These are phyloP conservation scores for Diachrysia chrysitis DNA, from an alignment of 2,888 invertebrate genomes.

Conservation along the genomic window DNA sequence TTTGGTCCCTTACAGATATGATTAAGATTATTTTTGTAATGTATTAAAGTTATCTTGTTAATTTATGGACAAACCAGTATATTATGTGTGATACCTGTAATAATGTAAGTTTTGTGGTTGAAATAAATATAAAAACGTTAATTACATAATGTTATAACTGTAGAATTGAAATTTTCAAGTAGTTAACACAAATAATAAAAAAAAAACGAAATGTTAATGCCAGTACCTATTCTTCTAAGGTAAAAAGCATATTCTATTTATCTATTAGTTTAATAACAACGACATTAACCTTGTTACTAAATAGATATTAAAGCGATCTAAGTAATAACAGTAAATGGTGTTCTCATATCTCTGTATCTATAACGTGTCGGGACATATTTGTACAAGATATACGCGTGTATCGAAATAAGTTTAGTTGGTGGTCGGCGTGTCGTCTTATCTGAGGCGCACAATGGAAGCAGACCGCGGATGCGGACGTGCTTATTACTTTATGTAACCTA, in stretches of 20 bases:
- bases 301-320: background rate
- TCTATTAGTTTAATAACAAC: background rate
- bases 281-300: background rate
- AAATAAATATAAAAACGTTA: background rate
- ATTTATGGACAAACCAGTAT: constrained; percentile 38
- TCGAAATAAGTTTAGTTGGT: constrained; percentile 45
- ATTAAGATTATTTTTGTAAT: constrained; percentile 51
- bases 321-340: background rate
- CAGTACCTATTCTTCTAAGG: too few relatives aligned
- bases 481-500: constrained; percentile 63
- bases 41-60: constrained; percentile 50
- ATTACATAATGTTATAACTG: too few relatives aligned
- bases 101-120: constrained; percentile 12
- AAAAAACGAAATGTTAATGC: too few relatives aligned
- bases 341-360: constrained; percentile 6
- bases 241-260: too few relatives aligned
- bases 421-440: constrained; percentile 52
- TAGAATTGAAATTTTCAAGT: too few relatives aligned
- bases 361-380: constrained; percentile 3
- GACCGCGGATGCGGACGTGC: constrained; percentile 63
- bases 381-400: constrained; percentile 25
- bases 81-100: constrained; percentile 37
- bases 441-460: constrained; percentile 47
- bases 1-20: constrained; percentile 45
- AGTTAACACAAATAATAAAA: too few relatives aligned